Conservation (phyloP, 2,888 invertebrate species). For the Melinaea menophilus region DNA sequence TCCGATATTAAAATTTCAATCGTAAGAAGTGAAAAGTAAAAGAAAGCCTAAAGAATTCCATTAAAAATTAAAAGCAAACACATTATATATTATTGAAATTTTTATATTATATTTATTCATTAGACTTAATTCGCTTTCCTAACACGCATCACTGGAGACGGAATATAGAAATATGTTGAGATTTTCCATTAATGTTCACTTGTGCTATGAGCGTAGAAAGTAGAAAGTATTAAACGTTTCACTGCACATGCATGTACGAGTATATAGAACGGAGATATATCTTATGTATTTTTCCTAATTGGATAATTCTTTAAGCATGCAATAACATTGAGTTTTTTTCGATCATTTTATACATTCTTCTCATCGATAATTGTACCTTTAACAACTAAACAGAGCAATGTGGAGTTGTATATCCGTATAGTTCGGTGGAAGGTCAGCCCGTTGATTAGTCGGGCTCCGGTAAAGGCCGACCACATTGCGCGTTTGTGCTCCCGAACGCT, state of each 20-base stretch:
- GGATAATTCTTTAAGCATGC: not conserved
- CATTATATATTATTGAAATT: not conserved
- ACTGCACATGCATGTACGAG: slow-evolving; percentile 68
- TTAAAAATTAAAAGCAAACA: not conserved
- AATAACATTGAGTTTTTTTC: not conserved
- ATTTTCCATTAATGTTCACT: slow-evolving; percentile 66
- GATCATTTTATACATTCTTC: not conserved
- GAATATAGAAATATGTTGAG: slow-evolving; percentile 67
- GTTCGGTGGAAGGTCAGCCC: slow-evolving; percentile 72
- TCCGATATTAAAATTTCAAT: not conserved
- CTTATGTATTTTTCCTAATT: slow-evolving; percentile 50
- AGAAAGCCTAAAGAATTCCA: not conserved
- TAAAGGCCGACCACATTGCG: slow-evolving; percentile 76
- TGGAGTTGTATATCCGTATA: slow-evolving; percentile 41
- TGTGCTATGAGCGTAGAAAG: slow-evolving; percentile 67
- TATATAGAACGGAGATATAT: slow-evolving; percentile 46
- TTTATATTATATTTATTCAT: slow-evolving; percentile 40
- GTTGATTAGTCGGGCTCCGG: slow-evolving; percentile 75
- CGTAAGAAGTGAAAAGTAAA: not conserved
- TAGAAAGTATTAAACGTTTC: slow-evolving; percentile 74
- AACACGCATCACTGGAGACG: slow-evolving; percentile 66
- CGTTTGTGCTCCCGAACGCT: slow-evolving; percentile 75
- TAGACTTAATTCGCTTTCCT: slow-evolving; percentile 61
- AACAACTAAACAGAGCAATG: slow-evolving; percentile 33
- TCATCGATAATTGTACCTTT: slow-evolving; percentile 20